Conservation (phyloP, 1,140 invertebrate genomes). For the Sycobia sp. region DNA sequence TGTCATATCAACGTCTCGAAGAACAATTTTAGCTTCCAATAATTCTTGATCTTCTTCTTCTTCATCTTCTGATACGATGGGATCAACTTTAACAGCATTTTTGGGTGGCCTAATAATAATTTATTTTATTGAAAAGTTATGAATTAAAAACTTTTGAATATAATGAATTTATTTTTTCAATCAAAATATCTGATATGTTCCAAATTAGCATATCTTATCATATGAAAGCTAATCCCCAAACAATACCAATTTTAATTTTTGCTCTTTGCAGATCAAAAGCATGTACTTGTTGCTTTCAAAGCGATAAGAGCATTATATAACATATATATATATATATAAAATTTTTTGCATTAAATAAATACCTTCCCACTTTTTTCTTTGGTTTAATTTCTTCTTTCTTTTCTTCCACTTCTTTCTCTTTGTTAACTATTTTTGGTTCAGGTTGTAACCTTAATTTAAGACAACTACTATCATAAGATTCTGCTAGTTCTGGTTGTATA, state of each 20-base stretch:
- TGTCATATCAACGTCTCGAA: slow-evolving; percentile 56
- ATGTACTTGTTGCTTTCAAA: slow-evolving; percentile 47
- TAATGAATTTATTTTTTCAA: background rate
- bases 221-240: slow-evolving; percentile 50
- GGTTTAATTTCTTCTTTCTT: slow-evolving; percentile 50
- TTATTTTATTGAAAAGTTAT: slow-evolving; percentile 15
- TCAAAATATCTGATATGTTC: slow-evolving; percentile 50
- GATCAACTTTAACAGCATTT: slow-evolving; percentile 45
- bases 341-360: too few relatives aligned
- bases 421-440: slow-evolving; percentile 48
- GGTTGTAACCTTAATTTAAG: slow-evolving; percentile 53
- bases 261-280: slow-evolving; percentile 57
- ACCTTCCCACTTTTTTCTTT: slow-evolving; percentile 57
- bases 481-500: slow-evolving; percentile 55
- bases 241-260: slow-evolving; percentile 49
- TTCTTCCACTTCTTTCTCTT: slow-evolving; percentile 40
- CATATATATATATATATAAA: slow-evolving; percentile 9
- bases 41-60: slow-evolving; percentile 62
- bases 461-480: slow-evolving; percentile 62
- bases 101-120: slow-evolving; percentile 50
- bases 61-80: slow-evolving; percentile 52
- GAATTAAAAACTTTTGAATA: slow-evolving; percentile 2
- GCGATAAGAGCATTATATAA: slow-evolving; percentile 51
- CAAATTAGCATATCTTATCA: slow-evolving; percentile 50
- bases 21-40: slow-evolving; percentile 61